Conservation (phyloP, 2,113 vertebrate species). For the Trematomus loennbergii region DNA sequence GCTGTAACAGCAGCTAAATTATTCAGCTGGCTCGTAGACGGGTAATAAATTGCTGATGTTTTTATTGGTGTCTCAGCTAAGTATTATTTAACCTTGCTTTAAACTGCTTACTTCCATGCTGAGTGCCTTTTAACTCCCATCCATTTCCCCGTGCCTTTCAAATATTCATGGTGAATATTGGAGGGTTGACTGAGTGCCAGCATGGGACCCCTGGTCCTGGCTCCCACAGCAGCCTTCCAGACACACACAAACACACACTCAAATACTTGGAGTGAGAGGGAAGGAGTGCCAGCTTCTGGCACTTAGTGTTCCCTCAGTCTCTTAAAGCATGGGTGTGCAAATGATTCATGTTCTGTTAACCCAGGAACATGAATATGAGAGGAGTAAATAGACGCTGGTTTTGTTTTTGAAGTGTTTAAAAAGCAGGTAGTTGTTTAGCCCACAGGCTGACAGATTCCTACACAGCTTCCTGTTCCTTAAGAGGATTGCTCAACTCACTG, state of each 20-base stretch:
- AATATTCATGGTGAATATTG: constrained; percentile 86
- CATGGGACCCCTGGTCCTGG: constrained; percentile 75
- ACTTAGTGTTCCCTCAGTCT: constrained; percentile 63
- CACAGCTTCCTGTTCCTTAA: constrained; percentile 46
- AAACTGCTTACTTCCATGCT: constrained; percentile 84
- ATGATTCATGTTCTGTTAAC: constrained; percentile 75
- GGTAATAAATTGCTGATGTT: constrained; percentile 85
- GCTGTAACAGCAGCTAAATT: constrained; percentile 79
- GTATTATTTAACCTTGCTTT: constrained; percentile 88
- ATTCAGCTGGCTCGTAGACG: constrained; percentile 79
- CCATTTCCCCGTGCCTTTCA: constrained; percentile 82
- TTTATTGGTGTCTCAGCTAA: constrained; percentile 85
- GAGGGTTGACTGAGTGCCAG: constrained; percentile 82
- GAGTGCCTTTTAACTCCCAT: constrained; percentile 87
- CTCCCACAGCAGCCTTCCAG: constrained; percentile 63
- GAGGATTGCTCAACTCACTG: constrained; percentile 57
- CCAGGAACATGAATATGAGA: constrained; percentile 64
- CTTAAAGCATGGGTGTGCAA: constrained; percentile 75
- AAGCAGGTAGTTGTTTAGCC: constrained; percentile 75
- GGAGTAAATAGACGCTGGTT: constrained; percentile 59
- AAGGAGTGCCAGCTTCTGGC: constrained; percentile 70
- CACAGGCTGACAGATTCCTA: constrained; percentile 63
- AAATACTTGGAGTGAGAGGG: constrained; percentile 42
- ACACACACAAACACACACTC: constrained; percentile 51
- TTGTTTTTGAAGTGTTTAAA: constrained; percentile 66